Evolutionary conservation across 1,140 invertebrate species (phyloP).

Genomic region (Lepidurus packardi): DNA sequence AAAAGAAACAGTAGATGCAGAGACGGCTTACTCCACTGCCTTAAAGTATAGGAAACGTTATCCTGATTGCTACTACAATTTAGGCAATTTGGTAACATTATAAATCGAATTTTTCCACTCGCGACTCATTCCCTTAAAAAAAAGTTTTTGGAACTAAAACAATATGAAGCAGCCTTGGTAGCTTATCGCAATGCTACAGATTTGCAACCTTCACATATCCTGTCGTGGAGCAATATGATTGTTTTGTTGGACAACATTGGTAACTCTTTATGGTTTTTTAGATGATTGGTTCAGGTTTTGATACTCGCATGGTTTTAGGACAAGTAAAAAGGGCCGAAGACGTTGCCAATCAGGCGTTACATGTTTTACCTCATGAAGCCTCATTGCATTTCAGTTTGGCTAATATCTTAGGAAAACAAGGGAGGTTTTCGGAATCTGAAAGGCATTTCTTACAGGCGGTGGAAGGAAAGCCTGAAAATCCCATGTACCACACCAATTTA

Average conservation of each 20-base stretch:
- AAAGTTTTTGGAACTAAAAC: conserved; percentile 58
- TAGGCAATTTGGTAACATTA: conserved; percentile 76
- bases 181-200: conserved; percentile 75
- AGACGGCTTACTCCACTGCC: conserved; percentile 72
- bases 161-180: conserved; percentile 54
- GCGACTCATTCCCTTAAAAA: background rate
- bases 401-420: conserved; percentile 78
- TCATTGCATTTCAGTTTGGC: conserved; percentile 78
- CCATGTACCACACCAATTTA: conserved; percentile 76
- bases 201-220: conserved; percentile 66
- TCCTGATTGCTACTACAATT: conserved; percentile 89
- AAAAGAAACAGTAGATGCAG: conserved; percentile 63
- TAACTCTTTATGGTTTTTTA: background rate
- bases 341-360: conserved; percentile 61
- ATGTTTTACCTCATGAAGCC: conserved; percentile 61
- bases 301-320: conserved; percentile 45
- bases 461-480: conserved; percentile 57
- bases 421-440: conserved; percentile 70
- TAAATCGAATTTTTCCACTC: background rate
- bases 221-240: conserved; percentile 87
- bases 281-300: background rate
- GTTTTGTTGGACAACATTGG: conserved; percentile 70
- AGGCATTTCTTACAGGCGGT: conserved; percentile 71
- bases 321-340: conserved; percentile 61
- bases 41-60: conserved; percentile 69